phyloP scores from a whole-genome alignment of 2,888 invertebrate genomes.

The Drosophila melanosoma region DNA sequence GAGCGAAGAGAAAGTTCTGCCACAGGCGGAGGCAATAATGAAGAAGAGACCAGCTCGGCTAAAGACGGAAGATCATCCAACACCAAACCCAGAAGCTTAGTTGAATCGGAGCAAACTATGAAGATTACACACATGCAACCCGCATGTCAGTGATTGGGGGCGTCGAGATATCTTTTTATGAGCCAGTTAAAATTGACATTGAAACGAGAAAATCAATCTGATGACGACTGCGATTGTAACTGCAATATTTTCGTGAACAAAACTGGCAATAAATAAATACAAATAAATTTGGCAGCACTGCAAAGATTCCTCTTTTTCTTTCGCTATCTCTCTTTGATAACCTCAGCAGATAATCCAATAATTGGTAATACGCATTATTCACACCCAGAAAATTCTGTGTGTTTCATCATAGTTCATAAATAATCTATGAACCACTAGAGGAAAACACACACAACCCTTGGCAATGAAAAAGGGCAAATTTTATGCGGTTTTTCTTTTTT shows the following conservation, averaged over 20 bases:
- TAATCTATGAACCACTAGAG: slow-evolving; percentile 41
- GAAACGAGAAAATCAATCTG: background rate
- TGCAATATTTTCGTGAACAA: background rate
- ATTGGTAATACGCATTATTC: slow-evolving; percentile 62
- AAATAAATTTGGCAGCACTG: slow-evolving; percentile 19
- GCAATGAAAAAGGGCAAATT: slow-evolving; percentile 15
- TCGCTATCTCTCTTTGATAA: background rate
- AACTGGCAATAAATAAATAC: background rate
- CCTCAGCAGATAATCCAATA: slow-evolving; percentile 52
- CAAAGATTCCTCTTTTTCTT: background rate
- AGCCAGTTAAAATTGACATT: slow-evolving; percentile 1
- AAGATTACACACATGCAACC: background rate
- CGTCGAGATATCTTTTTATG: background rate
- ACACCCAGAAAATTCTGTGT: slow-evolving; percentile 29
- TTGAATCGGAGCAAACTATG: background rate
- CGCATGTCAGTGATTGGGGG: background rate
- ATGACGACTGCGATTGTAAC: background rate
- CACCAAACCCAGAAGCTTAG: background rate
- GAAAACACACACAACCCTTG: slow-evolving; percentile 27
- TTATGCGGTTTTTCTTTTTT: slow-evolving; percentile 18
- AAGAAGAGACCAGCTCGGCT: background rate
- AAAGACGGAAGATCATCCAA: background rate
- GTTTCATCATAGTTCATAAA: slow-evolving; percentile 46
- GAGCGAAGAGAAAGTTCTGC: background rate
- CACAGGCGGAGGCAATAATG: background rate